Evolutionary conservation across 1,140 invertebrate genomes (phyloP), one percentile per base, ranked within the genome.

Genomic region (Colletes latitarsis): DNA sequence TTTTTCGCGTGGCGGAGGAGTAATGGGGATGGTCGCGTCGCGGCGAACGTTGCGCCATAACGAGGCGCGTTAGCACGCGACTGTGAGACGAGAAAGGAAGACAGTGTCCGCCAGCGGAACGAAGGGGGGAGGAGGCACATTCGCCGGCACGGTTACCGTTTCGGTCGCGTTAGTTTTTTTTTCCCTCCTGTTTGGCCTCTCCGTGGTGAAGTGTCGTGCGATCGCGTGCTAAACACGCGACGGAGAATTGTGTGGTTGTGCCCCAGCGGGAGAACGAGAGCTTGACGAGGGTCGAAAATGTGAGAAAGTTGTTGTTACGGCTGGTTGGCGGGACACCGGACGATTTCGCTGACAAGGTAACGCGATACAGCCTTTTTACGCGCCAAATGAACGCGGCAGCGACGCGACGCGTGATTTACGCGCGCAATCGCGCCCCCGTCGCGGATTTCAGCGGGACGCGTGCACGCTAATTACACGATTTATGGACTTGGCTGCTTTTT

Each of bases 31-130:
- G 58, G 83, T 67, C 79, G 69, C 78, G 70, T 72, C 70, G 67
- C 74, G 75, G 70, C 82, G 83, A 70, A 77, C 70, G 57, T 71
- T 55, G 66, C n/a, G 81, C 76, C 84, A 81, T 81, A 83, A 77
- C 81, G 73, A 77, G 77, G 75, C 60, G 81, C 84, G 84, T 82
- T 82, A 63, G 39, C 68, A 39, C 77, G 83, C 76, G 71, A 52
- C 43, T 76, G 83, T 85, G 69, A 85, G 21, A 43, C 39, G 17
- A 17, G 30, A 57, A 9, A 53, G 10, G 39, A 30, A 55, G 53
- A 39, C 15, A 19, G 30, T 30, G 30, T 30, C 30, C 30, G 30
- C 0, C 30, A 30, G 30, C 30, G 30, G 30, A 30, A 30, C 30
- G 30, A 30, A 30, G 30, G 30, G 30, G 30, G 30, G 30, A 30